Percentiles rank a stretch among this genome's conserved stretches.
Conservation (phyloP, 2,113 vertebrate species). For the Phalacrocorax brasilianus region DNA sequence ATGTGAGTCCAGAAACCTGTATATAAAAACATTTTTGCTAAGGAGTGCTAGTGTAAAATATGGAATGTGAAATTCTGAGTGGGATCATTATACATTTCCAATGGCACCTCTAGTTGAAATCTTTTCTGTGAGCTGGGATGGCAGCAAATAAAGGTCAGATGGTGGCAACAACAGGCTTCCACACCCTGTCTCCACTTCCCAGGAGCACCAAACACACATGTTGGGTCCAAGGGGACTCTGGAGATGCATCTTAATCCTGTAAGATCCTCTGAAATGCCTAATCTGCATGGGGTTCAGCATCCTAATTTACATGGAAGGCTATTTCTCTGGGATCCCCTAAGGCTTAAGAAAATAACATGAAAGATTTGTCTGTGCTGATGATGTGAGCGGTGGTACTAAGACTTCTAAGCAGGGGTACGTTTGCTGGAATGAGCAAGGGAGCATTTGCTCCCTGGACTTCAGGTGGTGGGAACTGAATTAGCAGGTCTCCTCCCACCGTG, state of each 20-base stretch:
- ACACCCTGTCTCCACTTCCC: rapidly evolving
- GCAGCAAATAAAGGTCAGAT: not conserved
- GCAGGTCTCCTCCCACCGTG: not conserved
- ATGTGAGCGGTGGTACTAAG: not conserved
- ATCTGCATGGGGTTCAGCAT: not conserved
- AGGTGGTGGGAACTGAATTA: not conserved
- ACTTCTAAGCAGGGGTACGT: rapidly evolving
- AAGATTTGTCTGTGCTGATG: not conserved
- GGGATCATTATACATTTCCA: not conserved
- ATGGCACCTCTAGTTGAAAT: not conserved
- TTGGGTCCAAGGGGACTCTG: not conserved
- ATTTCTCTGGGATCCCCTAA: not conserved
- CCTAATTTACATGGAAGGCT: not conserved
- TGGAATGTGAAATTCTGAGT: not conserved
- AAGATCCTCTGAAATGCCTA: not conserved
- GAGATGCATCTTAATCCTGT: not conserved
- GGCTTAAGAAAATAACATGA: not conserved
- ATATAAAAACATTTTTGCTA: not conserved
- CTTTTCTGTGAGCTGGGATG: not conserved
- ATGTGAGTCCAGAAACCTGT: not conserved
- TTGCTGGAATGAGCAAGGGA: not conserved
- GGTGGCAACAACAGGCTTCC: not conserved
- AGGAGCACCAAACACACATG: not conserved
- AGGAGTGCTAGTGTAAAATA: not conserved
- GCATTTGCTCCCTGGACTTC: not conserved